Base-by-base conservation (phyloP, 1,140 invertebrate species). In the Brachionus manjavacas region DNA sequence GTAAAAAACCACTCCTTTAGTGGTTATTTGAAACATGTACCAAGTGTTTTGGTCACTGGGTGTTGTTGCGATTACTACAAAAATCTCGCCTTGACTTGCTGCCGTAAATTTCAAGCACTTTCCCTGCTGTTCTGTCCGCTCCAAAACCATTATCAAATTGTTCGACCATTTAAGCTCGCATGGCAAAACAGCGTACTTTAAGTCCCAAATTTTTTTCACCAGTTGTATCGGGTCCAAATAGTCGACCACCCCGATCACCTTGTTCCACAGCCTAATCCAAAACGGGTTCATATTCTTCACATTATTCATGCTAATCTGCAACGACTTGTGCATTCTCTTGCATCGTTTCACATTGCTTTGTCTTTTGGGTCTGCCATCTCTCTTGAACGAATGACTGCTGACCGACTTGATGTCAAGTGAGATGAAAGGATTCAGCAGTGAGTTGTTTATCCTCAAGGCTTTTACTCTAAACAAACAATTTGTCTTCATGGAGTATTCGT, bases 1-100 rank as follows among this genome's bases (percentile, higher is more conserved):
- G 16, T 81, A 81, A 68, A 81, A 81, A 0, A 81, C 41, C 16
- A 81, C 79, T 20, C 79, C 79, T 68, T 81, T 81, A 11, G 64
- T 64, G 20, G 79, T 81, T 60, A 81, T 68, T 68, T 81, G 79
- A 64, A 81, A 64, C 60, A 81, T 64, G 41, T 81, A 81, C 79
- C 79, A 81, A 25, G 79, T 81, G 20, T 64, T 60, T 66, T 81
- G 79, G 41, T 81, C 79, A 68, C 79, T 81, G 11, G 79, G 79
- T 3, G 79, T 81, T 2, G 79, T 64, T 39, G 79, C 79, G 20
- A 81, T 43, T 9, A 81, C 28, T 14, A 64, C 79, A 68, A 81
- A 81, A 20, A 81, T 60, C 39, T 81, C 79, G 12, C 52, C 79
- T 46, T 81, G 31, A 60, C 49, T 81, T 12, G 79, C 52, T 20